Evolutionary conservation across 2,888 invertebrate genomes (phyloP).

Genomic region (Apamea crenata): DNA sequence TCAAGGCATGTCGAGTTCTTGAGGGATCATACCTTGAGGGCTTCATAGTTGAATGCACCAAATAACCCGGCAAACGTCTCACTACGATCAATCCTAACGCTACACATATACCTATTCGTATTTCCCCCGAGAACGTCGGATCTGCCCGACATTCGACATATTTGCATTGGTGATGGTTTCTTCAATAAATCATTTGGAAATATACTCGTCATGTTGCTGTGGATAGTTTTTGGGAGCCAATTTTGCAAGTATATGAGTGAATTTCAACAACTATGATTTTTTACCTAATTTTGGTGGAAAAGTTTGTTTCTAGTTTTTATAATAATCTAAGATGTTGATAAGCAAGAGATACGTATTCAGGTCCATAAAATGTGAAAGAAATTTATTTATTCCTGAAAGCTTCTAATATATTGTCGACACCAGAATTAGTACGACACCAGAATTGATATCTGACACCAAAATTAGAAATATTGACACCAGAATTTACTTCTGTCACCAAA

Average conservation of each 20-base stretch:
- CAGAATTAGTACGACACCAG: too few relatives aligned
- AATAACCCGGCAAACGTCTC: neutral
- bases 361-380: too few relatives aligned
- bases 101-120: conserved; percentile 27
- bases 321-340: too few relatives aligned
- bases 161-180: conserved; percentile 47
- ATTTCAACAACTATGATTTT: too few relatives aligned
- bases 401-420: too few relatives aligned
- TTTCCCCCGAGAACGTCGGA: conserved; percentile 46
- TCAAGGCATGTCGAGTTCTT: neutral
- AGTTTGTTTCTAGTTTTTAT: too few relatives aligned
- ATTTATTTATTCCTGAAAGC: too few relatives aligned
- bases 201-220: conserved; percentile 5
- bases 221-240: neutral
- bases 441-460: too few relatives aligned
- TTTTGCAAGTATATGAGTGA: neutral
- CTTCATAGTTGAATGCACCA: conserved; percentile 5
- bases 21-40: neutral
- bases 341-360: too few relatives aligned
- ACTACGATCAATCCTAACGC: conserved; percentile 1
- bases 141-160: conserved; percentile 45
- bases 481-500: too few relatives aligned
- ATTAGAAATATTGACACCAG: too few relatives aligned
- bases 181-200: conserved; percentile 36
- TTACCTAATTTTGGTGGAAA: too few relatives aligned